phyloP scores from a whole-genome alignment of 2,113 vertebrate genomes.

The Chunga burmeisteri region DNA sequence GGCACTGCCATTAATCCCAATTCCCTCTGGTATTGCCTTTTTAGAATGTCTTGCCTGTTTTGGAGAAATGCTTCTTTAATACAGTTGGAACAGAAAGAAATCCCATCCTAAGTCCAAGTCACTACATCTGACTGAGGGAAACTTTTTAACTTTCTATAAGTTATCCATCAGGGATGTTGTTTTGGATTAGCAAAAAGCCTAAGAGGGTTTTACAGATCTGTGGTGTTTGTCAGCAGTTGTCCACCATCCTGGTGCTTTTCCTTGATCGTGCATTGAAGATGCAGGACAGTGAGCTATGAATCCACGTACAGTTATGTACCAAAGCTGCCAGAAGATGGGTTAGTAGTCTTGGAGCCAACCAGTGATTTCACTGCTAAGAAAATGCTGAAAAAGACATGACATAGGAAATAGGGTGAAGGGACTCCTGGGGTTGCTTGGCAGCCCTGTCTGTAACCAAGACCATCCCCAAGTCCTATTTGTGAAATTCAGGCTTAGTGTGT shows the following conservation, averaged over 20 bases:
- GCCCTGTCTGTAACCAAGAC: background rate
- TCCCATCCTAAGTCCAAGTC: background rate
- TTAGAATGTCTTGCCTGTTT: background rate
- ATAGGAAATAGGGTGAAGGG: background rate
- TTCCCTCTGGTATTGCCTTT: background rate
- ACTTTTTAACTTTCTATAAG: background rate
- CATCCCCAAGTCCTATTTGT: background rate
- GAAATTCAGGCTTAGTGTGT: background rate
- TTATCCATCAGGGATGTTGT: background rate
- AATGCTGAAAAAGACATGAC: background rate
- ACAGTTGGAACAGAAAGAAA: background rate
- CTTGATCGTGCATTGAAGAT: background rate
- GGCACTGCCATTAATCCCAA: background rate
- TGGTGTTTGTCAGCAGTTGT: background rate
- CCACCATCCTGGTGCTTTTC: background rate
- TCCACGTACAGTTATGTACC: background rate
- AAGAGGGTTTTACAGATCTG: background rate
- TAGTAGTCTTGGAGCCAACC: background rate
- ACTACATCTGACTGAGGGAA: background rate
- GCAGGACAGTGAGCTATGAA: background rate
- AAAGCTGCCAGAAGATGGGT: background rate
- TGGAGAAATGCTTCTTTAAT: background rate
- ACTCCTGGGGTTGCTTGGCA: background rate
- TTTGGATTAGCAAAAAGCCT: background rate
- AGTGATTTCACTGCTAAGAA: background rate